These are phyloP conservation scores for Amiota minor DNA, from an alignment of 2,888 invertebrate species.

Conservation along the genomic window DNA sequence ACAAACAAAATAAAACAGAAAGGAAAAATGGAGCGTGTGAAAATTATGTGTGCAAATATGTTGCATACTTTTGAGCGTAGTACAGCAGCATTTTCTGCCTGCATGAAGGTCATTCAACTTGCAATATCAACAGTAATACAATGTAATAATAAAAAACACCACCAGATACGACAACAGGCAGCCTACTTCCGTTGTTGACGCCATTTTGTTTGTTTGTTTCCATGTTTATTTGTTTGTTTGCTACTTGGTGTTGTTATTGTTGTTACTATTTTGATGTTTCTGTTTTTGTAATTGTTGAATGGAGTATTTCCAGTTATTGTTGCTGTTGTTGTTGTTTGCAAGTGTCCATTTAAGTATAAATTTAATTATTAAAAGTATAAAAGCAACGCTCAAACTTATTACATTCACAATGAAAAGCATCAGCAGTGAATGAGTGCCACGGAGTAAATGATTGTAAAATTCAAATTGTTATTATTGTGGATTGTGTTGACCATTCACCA, in stretches of 20 bases:
- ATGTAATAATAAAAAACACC: neutral
- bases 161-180: constrained; percentile 29
- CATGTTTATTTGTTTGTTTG: constrained; percentile 3
- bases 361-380: constrained; percentile 62
- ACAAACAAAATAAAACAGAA: neutral
- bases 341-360: constrained; percentile 59
- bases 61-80: constrained; percentile 49
- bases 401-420: constrained; percentile 24
- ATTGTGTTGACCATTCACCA: neutral
- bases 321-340: constrained; percentile 26
- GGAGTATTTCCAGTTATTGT: neutral
- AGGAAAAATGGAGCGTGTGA: neutral
- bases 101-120: constrained; percentile 60
- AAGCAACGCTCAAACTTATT: constrained; percentile 43
- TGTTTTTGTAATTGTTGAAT: constrained; percentile 17
- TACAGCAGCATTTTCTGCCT: neutral
- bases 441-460: neutral
- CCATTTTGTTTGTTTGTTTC: constrained; percentile 55
- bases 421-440: constrained; percentile 23
- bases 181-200: constrained; percentile 57
- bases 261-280: constrained; percentile 3
- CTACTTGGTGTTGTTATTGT: constrained; percentile 2
- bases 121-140: constrained; percentile 27
- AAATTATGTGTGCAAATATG: constrained; percentile 53
- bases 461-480: constrained; percentile 5